A percentile compares a stretch with the other conserved stretches of the same genome.
These are phyloP conservation scores for Peromyscus leucopus DNA, from an alignment of 2,113 vertebrate genomes.

Conservation along the genomic window DNA sequence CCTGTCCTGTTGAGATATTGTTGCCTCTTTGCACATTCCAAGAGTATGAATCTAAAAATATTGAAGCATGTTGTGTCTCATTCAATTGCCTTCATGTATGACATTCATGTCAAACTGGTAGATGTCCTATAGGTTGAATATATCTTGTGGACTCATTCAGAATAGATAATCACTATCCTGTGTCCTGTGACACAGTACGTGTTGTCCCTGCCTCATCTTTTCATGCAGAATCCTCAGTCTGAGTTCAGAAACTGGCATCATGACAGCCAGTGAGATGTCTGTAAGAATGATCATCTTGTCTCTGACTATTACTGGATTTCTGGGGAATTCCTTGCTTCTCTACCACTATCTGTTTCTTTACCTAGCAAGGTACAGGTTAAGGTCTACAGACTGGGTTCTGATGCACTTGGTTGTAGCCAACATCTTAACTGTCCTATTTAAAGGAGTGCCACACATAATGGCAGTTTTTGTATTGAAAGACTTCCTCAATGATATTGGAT, in stretches of 20 bases:
- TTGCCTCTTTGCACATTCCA: neutral
- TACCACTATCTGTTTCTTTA: neutral
- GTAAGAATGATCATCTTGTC: neutral
- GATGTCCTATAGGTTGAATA: too few species aligned
- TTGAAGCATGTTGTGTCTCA: rapidly evolving
- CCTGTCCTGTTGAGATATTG: neutral
- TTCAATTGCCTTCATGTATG: neutral
- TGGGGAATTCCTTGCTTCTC: neutral
- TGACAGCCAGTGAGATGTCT: neutral
- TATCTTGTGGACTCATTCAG: neutral
- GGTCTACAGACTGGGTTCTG: neutral
- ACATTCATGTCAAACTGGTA: neutral
- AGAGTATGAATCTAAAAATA: neutral
- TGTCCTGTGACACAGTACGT: neutral
- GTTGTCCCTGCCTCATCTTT: neutral
- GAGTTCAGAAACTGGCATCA: neutral
- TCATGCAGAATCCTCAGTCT: too few species aligned
- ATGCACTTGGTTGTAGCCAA: neutral
- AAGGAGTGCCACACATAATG: too few species aligned
- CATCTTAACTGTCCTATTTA: neutral
- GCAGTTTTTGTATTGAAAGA: too few species aligned
- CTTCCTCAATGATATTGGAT: too few species aligned
- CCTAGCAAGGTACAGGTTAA: neutral
- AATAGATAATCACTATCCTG: neutral
- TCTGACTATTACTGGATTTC: neutral